Evolutionary conservation across 1,140 invertebrate species (phyloP).

Genomic region (Chrysomallon squamiferum): DNA sequence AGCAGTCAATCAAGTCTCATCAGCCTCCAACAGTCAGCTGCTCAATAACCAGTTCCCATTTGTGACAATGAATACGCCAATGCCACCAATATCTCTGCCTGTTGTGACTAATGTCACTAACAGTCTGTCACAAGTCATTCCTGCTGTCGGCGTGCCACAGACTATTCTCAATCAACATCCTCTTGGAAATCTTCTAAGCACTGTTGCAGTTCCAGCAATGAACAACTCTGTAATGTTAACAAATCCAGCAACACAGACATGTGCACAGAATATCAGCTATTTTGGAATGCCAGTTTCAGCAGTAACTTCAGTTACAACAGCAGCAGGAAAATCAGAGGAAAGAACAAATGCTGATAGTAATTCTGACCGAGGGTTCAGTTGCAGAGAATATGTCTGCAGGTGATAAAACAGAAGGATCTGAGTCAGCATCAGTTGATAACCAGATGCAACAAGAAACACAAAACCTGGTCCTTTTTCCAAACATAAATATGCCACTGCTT

Average conservation of each 20-base stretch:
- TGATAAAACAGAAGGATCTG: no score
- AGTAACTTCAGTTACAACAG: no score
- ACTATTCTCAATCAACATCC: conserved; percentile 72
- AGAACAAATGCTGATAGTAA: no score
- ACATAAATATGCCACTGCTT: neutral
- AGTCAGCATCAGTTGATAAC: no score
- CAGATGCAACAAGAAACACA: no score
- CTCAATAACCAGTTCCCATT: conserved; percentile 25
- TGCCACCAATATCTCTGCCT: conserved; percentile 73
- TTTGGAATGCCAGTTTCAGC: neutral
- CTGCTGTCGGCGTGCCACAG: conserved; percentile 67
- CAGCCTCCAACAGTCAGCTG: neutral
- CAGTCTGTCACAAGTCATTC: conserved; percentile 73
- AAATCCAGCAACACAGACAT: conserved; percentile 7
- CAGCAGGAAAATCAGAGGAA: no score
- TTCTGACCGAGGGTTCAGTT: no score
- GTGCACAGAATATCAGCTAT: neutral
- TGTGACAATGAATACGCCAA: conserved; percentile 57
- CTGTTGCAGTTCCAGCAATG: conserved; percentile 65
- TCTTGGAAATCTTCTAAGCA: conserved; percentile 73
- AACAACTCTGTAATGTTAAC: conserved; percentile 56
- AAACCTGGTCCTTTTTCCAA: conserved; percentile 4
- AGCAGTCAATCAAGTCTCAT: neutral
- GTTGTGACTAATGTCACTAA: conserved; percentile 77
- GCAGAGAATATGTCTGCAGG: no score